Evolutionary conservation across 2,888 invertebrate species (phyloP).

Genomic region (Omphaloscelis lunosa): DNA sequence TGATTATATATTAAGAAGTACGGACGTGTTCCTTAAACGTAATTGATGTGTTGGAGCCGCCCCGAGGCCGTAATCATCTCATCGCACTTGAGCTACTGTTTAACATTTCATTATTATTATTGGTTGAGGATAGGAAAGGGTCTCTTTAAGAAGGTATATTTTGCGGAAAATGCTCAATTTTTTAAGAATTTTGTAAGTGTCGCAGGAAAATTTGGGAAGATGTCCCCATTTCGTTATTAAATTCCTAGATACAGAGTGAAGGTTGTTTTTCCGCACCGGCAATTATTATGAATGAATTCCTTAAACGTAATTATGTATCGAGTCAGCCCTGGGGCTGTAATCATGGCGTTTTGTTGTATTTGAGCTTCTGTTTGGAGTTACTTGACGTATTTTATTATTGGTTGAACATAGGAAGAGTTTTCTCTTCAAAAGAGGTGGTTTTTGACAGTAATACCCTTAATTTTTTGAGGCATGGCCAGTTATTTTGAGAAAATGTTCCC

Average conservation of each 20-base stretch:
- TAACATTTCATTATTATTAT: constrained; percentile 31
- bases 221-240: background rate
- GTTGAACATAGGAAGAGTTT: background rate
- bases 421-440: background rate
- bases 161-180: background rate
- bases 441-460: background rate
- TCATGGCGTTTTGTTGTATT: constrained; percentile 73
- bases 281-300: background rate
- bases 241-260: background rate
- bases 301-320: constrained; percentile 71
- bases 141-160: background rate
- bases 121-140: background rate
- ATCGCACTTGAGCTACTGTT: constrained; percentile 75
- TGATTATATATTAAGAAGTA: constrained; percentile 56
- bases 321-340: constrained; percentile 73
- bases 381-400: background rate
- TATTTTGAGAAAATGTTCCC: background rate
- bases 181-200: background rate
- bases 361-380: background rate
- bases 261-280: background rate
- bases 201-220: background rate
- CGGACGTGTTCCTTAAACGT: constrained; percentile 71
- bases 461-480: too few relatives aligned
- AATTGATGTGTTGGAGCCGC: constrained; percentile 72
- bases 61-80: constrained; percentile 75